Percentiles rank a stretch among this genome's conserved stretches.
Evolutionary conservation across 2,113 vertebrate genomes (phyloP).

Genomic region (Labrus mixtus): DNA sequence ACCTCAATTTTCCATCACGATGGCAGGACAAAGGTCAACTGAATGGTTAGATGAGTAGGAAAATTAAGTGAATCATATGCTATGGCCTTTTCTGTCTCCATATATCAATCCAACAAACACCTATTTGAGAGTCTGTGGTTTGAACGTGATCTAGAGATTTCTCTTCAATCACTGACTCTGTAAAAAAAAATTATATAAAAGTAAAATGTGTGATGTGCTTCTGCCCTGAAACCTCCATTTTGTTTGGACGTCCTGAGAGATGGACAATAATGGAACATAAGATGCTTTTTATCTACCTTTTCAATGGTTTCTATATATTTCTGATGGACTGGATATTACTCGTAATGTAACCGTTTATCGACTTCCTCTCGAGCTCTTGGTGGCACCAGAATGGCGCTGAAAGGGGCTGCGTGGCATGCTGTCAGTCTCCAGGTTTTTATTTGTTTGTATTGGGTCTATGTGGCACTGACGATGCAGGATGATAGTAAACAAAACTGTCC

Average conservation of each 20-base stretch:
- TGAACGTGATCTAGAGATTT: neutral
- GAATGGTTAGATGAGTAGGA: neutral
- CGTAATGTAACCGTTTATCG: too few species aligned
- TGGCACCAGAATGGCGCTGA: neutral
- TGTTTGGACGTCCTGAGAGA: too few species aligned
- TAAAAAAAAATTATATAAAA: too few species aligned
- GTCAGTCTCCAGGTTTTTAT: neutral
- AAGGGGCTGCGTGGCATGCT: neutral
- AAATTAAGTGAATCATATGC: slow-evolving; percentile 2
- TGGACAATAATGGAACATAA: too few species aligned
- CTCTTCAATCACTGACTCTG: neutral
- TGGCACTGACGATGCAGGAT: slow-evolving; percentile 19
- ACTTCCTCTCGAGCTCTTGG: neutral
- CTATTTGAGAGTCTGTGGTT: neutral
- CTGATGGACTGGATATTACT: too few species aligned
- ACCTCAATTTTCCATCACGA: neutral
- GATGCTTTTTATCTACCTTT: too few species aligned
- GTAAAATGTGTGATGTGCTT: too few species aligned
- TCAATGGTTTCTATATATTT: too few species aligned
- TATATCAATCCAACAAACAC: neutral
- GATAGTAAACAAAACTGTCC: slow-evolving; percentile 11
- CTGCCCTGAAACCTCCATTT: too few species aligned
- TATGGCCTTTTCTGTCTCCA: neutral
- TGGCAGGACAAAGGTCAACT: neutral
- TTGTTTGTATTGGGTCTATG: neutral